Evolutionary conservation across 2,797 vertebrate genomes (phyloP), one percentile per base, ranked within the genome.

Genomic region (Gymnocypris eckloni): DNA sequence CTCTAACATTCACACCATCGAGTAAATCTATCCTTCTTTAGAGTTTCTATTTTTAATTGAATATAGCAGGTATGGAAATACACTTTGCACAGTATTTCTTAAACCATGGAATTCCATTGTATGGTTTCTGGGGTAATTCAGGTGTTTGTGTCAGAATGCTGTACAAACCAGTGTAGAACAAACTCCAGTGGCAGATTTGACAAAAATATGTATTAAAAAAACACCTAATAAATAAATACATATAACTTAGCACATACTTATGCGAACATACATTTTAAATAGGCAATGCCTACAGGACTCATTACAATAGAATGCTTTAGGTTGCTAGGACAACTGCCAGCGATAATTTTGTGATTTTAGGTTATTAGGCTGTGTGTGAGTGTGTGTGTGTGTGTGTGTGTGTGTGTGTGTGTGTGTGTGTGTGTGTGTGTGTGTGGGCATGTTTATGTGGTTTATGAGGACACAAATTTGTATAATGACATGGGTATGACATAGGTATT

Each of bases 301-400:
- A 88, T 90, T 92, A 88, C 91, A 92, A 93, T 92, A 85, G 91
- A 88, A 89, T 89, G 81, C 72, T 9, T 90, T 83, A 89, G 73
- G 88, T 90, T 89, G 89, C 87, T 90, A 91, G 88, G 90, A 90
- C 90, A 90, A 92, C 90, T 61, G 87, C 89, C 89, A 83, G 79
- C 89, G 91, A 86, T 87, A 89, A 90, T 91, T 90, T 94, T 92
- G 90, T 91, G 93, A 95, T 94, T 95, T 92, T 92, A 28, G 87
- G 86, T 92, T 91, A 84, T n/a, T 50, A 67, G 15, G 48, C 15
- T 45, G 6, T 39, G 1, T 61, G 4, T 79, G 22, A 64, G 37
- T 78, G 33, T 78, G 52, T 20, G 28, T 54, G 75, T 77, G 48
- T 54, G 48, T 11, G 25, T 33, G n/a, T 52, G 37, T 39, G 37